Conservation (phyloP, 1,140 invertebrate genomes). For the Teleopsis dalmanni region DNA sequence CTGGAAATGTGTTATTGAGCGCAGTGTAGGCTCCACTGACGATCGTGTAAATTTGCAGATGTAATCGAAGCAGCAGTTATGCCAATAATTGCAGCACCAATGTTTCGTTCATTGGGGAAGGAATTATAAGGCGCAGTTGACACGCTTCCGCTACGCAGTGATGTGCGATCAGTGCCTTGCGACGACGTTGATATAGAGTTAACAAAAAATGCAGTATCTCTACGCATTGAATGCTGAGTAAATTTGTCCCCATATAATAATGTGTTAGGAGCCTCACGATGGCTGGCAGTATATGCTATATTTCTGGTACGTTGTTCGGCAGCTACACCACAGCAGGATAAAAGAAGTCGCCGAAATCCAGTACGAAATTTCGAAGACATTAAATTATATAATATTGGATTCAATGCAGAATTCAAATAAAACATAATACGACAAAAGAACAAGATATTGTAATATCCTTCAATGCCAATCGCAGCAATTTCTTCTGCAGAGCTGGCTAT, state of each 20-base stretch:
- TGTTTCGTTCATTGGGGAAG: neutral
- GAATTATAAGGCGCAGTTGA: too few relatives aligned
- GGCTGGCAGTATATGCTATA: neutral
- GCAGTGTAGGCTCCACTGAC: too few relatives aligned
- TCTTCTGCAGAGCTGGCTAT: conserved; percentile 59
- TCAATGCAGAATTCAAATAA: conserved; percentile 79
- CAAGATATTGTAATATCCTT: conserved; percentile 71
- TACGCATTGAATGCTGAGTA: conserved; percentile 25
- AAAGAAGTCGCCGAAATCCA: conserved; percentile 58
- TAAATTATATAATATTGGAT: conserved; percentile 78
- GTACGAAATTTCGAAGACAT: conserved; percentile 81
- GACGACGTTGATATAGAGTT: conserved; percentile 35
- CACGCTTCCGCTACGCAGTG: conserved; percentile 32
- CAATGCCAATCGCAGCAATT: conserved; percentile 57
- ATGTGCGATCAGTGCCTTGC: conserved; percentile 33
- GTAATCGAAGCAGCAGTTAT: conserved; percentile 31
- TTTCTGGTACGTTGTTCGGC: neutral
- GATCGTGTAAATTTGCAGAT: conserved; percentile 26
- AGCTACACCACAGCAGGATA: conserved; percentile 18
- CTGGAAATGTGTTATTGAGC: too few relatives aligned
- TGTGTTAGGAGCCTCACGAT: neutral
- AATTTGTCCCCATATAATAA: neutral
- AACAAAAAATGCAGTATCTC: conserved; percentile 35
- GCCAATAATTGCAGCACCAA: conserved; percentile 32
- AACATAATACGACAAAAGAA: conserved; percentile 77